Percentiles rank a stretch among this genome's conserved stretches.
phyloP scores from a whole-genome alignment of 37 sponge, comb jelly and placozoan species.

The Beroe ovata region DNA sequence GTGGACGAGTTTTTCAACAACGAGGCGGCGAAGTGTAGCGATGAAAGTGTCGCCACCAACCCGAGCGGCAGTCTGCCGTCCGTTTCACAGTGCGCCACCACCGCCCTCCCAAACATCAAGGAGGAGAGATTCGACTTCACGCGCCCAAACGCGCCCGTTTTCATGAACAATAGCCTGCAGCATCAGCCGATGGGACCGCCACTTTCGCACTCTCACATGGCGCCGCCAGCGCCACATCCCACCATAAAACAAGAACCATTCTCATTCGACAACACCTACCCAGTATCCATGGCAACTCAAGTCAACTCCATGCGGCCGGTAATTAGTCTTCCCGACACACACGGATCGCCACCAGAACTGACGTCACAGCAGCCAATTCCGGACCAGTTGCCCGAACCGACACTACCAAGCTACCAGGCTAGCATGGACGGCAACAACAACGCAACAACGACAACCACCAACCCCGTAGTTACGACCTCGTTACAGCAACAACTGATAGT shows the following conservation, averaged over 20 bases:
- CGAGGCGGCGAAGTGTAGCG: slow-evolving; percentile 10
- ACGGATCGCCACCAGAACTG: neutral
- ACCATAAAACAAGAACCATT: slow-evolving; percentile 32
- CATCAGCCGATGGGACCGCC: slow-evolving; percentile 24
- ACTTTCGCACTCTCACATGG: neutral
- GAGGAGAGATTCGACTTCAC: slow-evolving; percentile 35
- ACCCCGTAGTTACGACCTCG: neutral
- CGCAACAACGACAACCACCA: neutral
- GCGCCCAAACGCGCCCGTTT: slow-evolving; percentile 27
- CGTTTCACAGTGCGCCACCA: neutral
- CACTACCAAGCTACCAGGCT: slow-evolving; percentile 39
- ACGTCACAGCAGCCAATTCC: neutral
- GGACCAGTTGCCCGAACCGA: neutral
- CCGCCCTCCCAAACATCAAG: slow-evolving; percentile 32
- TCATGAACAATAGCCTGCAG: neutral
- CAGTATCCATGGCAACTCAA: slow-evolving; percentile 37
- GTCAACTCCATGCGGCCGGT: slow-evolving; percentile 46
- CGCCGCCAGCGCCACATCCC: slow-evolving; percentile 10
- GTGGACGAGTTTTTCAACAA: slow-evolving; percentile 66
- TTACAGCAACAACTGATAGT: neutral
- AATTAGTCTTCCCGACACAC: slow-evolving; percentile 27
- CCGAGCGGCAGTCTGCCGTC: neutral
- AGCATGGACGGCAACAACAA: neutral
- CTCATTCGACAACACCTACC: neutral
- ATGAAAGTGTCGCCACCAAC: neutral